Conservation (phyloP, 1,140 invertebrate genomes). For the Onthophagus taurus region DNA sequence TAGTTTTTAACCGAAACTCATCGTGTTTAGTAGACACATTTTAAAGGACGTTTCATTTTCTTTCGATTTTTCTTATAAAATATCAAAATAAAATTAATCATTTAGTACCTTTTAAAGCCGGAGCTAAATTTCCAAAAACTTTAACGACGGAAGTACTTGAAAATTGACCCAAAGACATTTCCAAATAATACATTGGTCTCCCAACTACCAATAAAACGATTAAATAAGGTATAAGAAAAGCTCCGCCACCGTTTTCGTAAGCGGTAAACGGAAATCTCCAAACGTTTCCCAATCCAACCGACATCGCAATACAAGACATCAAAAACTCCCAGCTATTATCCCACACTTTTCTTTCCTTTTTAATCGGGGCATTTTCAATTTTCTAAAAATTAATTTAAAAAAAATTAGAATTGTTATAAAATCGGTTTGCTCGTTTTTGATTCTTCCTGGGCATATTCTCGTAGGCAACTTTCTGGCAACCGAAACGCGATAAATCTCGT, state of each 20-base stretch:
- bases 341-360: slow-evolving; percentile 11
- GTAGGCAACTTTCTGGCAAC: too few species aligned
- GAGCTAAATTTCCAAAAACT: slow-evolving; percentile 10
- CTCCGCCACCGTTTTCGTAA: slow-evolving; percentile 70
- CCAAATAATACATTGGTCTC: slow-evolving; percentile 48
- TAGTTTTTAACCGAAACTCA: too few species aligned
- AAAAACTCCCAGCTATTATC: slow-evolving; percentile 40
- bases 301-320: slow-evolving; percentile 64
- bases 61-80: too few species aligned
- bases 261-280: slow-evolving; percentile 80
- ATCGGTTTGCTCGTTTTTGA: too few species aligned
- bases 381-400: neutral
- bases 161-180: slow-evolving; percentile 30
- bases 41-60: too few species aligned
- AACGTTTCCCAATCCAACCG: slow-evolving; percentile 77
- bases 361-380: neutral
- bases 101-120: slow-evolving; percentile 16
- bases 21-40: too few species aligned
- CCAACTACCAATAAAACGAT: slow-evolving; percentile 46
- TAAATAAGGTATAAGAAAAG: slow-evolving; percentile 60
- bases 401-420: neutral
- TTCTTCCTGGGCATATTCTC: too few species aligned
- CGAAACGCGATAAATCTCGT: too few species aligned
- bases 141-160: slow-evolving; percentile 15
- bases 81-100: too few species aligned